These are phyloP conservation scores for Poeciliopsis occidentalis DNA, from an alignment of 2,113 vertebrate species.

Conservation along the genomic window DNA sequence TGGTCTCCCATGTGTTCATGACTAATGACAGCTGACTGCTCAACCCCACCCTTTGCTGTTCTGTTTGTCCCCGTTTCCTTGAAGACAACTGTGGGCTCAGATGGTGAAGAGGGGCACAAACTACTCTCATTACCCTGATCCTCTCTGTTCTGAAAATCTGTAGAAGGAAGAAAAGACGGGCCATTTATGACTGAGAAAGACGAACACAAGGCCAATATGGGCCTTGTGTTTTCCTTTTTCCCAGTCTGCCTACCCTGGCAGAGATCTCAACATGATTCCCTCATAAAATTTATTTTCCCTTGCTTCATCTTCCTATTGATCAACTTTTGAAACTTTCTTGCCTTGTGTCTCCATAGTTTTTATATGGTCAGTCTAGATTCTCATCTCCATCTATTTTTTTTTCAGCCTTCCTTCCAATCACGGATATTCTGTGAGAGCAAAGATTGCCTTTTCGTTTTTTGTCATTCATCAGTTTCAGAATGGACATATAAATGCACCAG, in stretches of 20 bases:
- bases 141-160: conserved; percentile 22
- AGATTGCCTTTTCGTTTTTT: too few relatives aligned
- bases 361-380: conserved; percentile 14
- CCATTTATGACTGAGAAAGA: conserved; percentile 4
- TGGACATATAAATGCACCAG: neutral
- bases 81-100: conserved; percentile 65
- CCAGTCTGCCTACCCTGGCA: neutral
- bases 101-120: conserved; percentile 69
- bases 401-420: conserved; percentile 21
- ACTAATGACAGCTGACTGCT: conserved; percentile 37
- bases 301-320: neutral
- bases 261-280: neutral
- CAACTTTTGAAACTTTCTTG: conserved; percentile 1
- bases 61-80: conserved; percentile 33
- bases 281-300: neutral
- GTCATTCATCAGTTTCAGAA: neutral
- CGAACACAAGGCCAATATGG: conserved; percentile 10
- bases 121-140: conserved; percentile 54
- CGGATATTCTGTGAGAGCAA: neutral
- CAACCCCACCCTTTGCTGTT: conserved; percentile 24
- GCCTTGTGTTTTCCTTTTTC: neutral
- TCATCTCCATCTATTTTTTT: conserved; percentile 2
- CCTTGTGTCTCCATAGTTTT: neutral
- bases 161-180: conserved; percentile 7
- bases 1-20: conserved; percentile 47